Base-by-base conservation (phyloP, 2,888 invertebrate genomes). In the Syrista parreyssii region DNA sequence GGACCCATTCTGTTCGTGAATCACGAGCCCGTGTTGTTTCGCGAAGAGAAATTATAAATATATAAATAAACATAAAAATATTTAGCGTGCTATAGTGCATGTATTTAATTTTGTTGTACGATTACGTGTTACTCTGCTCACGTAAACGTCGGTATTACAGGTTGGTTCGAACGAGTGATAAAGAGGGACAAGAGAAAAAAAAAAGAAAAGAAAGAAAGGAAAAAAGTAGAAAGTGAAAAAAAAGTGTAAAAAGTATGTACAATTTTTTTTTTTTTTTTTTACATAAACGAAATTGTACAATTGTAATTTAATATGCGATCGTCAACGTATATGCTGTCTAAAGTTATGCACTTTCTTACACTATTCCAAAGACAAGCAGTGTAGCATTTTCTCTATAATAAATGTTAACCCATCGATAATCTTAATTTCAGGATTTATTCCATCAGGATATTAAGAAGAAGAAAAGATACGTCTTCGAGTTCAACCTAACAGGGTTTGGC, bases 301-400 rank as follows among this genome's bases (percentile, higher is more conserved):
- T 86, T 89, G 88, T 89, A 89, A 88, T 88, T 86, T 88, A 88
- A 83, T 82, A 55, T 55, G 55, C 15, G 55, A 55, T 55, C 55
- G 23, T 23, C 23, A 2, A 55, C 55, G 2, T 9, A 55, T 55
- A 85, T 83, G 85, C 85, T 84, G 84, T 87, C 83, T 78, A 76
- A 83, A 84, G 81, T 82, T 85, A 84, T 85, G 86, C 87, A 89
- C 86, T 88, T 88, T 88, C 88, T 86, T 88, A 88, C 86, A 87
- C 84, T 88, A 87, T 86, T 84, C 85, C 88, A 88, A 89, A 88
- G 86, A 87, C 76, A 86, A 87, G 82, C 83, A 87, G 87, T 89
- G 88, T 88, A 89, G 86, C 85, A 85, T 88, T 88, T 88, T 87
- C 87, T 88, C 86, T 83, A 84, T 85, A 88, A 88, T 89, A 89